These are phyloP conservation scores for Coreius guichenoti DNA, from an alignment of 2,797 vertebrate species.

Conservation along the genomic window DNA sequence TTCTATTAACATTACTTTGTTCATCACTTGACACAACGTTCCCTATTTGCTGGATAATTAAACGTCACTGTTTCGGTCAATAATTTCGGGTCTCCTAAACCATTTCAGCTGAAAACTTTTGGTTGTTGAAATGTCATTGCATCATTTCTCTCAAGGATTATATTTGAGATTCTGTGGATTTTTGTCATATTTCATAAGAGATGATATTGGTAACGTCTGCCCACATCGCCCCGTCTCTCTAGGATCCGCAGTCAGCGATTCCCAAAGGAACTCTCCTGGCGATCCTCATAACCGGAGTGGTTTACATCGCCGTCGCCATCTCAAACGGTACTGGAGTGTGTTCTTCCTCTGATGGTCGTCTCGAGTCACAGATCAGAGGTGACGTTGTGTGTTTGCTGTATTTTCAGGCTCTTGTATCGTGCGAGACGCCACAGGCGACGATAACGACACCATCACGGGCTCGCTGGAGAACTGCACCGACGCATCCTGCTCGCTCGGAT, in stretches of 20 bases:
- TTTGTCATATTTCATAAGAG: neutral
- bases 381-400: slow-evolving; percentile 7
- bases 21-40: too few species aligned
- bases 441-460: slow-evolving; percentile 85
- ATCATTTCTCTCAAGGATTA: neutral
- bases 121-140: neutral
- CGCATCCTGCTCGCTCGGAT: slow-evolving; percentile 91
- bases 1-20: too few species aligned
- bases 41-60: too few species aligned
- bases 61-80: too few species aligned
- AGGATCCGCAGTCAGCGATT: slow-evolving; percentile 97
- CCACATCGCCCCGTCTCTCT: slow-evolving; percentile 22
- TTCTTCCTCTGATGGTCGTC: neutral
- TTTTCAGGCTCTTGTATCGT: slow-evolving; percentile 89
- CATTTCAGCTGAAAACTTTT: too few species aligned
- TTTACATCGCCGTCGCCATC: slow-evolving; percentile 88
- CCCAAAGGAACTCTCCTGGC: slow-evolving; percentile 96
- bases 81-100: too few species aligned
- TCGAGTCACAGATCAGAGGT: neutral
- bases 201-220: neutral
- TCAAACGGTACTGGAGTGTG: slow-evolving; percentile 81
- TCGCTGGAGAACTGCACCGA: slow-evolving; percentile 88
- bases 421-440: slow-evolving; percentile 89
- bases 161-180: neutral
- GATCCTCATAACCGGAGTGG: slow-evolving; percentile 93